Evolutionary conservation across 35 echinoderm and acorn worm species (phyloP).

Genomic region (Lytechinus pictus): DNA sequence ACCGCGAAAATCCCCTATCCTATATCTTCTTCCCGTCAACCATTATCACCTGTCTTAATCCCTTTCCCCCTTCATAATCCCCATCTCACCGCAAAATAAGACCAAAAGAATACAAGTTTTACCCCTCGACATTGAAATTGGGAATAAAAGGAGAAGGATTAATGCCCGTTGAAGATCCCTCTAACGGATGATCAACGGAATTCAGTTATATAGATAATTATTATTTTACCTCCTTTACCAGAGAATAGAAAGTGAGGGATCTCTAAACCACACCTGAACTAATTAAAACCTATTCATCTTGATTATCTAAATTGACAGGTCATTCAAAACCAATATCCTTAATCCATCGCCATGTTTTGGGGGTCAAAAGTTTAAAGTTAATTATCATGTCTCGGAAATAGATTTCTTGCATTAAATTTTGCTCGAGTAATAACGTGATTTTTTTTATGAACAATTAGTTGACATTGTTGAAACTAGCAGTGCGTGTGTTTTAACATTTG

Average conservation of each 20-base stretch:
- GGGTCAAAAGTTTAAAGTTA: neutral
- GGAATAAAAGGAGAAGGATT: slow-evolving; percentile 37
- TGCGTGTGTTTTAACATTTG: no score
- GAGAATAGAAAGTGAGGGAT: neutral
- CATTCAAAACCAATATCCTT: neutral
- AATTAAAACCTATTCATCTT: slow-evolving; percentile 45
- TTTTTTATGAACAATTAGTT: no score
- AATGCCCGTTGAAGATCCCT: neutral
- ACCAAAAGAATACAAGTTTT: neutral
- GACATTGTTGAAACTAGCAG: no score
- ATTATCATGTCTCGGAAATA: neutral
- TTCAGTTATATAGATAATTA: slow-evolving; percentile 39
- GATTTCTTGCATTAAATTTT: neutral
- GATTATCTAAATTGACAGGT: neutral
- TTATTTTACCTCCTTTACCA: neutral
- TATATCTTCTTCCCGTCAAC: neutral
- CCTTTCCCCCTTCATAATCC: neutral
- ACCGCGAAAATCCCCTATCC: neutral
- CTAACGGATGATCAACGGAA: slow-evolving; percentile 35
- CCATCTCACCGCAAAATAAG: neutral
- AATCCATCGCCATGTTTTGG: neutral
- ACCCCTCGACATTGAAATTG: slow-evolving; percentile 45
- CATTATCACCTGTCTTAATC: neutral
- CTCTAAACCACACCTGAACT: slow-evolving; percentile 23
- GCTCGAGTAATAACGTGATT: no score